phyloP scores from a whole-genome alignment of 1,140 invertebrate genomes.

The Drosophila watanabei region DNA sequence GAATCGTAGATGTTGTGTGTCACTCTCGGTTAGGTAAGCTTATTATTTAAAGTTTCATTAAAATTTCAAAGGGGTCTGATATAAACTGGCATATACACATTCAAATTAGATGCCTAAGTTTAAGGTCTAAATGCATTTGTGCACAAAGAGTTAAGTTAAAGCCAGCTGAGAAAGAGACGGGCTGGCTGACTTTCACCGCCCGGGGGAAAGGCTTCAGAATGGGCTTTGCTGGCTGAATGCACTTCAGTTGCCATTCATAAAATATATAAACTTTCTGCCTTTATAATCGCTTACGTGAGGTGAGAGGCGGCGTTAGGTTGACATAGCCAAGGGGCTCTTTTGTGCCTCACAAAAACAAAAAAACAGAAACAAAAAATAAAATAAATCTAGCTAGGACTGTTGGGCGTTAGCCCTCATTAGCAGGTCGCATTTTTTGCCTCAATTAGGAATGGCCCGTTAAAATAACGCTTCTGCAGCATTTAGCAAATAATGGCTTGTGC shows the following conservation, averaged over 20 bases:
- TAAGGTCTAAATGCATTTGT: slow-evolving; percentile 21
- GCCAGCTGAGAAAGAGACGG: background rate
- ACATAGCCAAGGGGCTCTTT: slow-evolving; percentile 1
- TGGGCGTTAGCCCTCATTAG: slow-evolving; percentile 15
- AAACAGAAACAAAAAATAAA: background rate
- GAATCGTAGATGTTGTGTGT: slow-evolving; percentile 21
- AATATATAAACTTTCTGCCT: background rate
- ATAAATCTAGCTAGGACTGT: background rate
- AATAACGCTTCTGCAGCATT: slow-evolving; percentile 18
- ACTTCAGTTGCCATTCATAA: slow-evolving; percentile 15
- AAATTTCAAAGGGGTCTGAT: slow-evolving; percentile 5
- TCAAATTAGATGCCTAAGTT: slow-evolving; percentile 12
- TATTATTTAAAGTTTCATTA: slow-evolving; percentile 30
- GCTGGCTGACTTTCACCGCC: slow-evolving; percentile 7
- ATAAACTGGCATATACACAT: background rate
- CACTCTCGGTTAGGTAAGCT: slow-evolving; percentile 31
- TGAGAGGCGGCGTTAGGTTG: slow-evolving; percentile 1
- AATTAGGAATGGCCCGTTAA: slow-evolving; percentile 20
- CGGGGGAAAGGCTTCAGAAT: slow-evolving; percentile 5
- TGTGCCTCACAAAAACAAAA: background rate
- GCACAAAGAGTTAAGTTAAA: slow-evolving; percentile 23
- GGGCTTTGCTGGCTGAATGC: slow-evolving; percentile 17
- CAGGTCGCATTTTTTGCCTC: slow-evolving; percentile 10
- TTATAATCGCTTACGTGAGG: slow-evolving; percentile 9
- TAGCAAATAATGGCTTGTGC: slow-evolving; percentile 15